Percentiles rank a stretch among this genome's conserved stretches.
Evolutionary conservation across 2,113 vertebrate species (phyloP).

Genomic region (Pampusana beccarii): DNA sequence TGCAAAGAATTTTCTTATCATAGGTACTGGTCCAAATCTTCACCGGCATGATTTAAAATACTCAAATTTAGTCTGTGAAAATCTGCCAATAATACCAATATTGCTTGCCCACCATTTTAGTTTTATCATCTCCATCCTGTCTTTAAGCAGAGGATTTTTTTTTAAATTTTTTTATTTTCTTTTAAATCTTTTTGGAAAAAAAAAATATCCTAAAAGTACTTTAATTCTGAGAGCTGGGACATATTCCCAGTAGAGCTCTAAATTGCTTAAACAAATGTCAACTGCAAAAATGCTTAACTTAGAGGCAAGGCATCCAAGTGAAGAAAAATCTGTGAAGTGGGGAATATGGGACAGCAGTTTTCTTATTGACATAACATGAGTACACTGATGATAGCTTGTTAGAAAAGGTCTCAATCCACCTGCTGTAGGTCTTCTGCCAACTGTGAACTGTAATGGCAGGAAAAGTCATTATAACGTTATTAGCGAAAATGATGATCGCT

Average conservation of each 20-base stretch:
- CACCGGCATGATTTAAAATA: not conserved
- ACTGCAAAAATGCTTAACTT: not conserved
- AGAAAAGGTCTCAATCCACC: slow-evolving; percentile 3
- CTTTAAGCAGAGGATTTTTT: not conserved
- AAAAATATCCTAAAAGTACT: not conserved
- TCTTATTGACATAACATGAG: slow-evolving; percentile 13
- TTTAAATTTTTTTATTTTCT: not conserved
- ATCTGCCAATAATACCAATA: not conserved
- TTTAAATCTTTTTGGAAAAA: not conserved
- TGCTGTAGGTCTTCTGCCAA: slow-evolving; percentile 37
- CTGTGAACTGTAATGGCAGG: slow-evolving; percentile 10
- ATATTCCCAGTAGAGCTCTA: not conserved
- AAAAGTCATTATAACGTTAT: slow-evolving; percentile 54
- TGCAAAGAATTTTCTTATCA: not conserved
- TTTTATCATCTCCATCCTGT: not conserved
- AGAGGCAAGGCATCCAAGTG: not conserved
- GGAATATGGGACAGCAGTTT: not conserved
- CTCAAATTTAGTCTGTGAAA: not conserved
- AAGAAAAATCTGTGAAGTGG: slow-evolving; percentile 2
- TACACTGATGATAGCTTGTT: not conserved
- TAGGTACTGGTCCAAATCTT: not conserved
- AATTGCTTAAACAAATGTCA: slow-evolving; percentile 20
- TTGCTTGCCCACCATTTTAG: not conserved
- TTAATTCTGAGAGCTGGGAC: not conserved
- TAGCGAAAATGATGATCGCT: slow-evolving; percentile 20